Percentiles rank a stretch among this genome's conserved stretches.
phyloP scores from a whole-genome alignment of 23 tunicate genomes.

The Oikopleura albicans region DNA sequence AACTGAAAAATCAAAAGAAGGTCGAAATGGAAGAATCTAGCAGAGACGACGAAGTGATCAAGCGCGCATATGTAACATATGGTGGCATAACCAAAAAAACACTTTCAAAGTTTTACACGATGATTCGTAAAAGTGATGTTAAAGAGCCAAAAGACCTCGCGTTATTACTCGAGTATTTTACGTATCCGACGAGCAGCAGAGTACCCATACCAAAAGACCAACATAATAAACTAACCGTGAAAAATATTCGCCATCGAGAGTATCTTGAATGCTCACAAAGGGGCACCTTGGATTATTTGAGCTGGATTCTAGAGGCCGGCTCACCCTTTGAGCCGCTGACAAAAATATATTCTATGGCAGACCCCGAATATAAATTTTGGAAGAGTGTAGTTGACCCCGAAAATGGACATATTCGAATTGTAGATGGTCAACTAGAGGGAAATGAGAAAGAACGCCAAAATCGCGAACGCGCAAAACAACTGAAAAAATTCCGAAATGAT shows the following conservation, averaged over 20 bases:
- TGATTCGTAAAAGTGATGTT: neutral
- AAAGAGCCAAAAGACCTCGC: neutral
- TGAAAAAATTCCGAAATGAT: neutral
- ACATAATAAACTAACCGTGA: neutral
- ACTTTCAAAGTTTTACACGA: neutral
- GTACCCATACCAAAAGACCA: neutral
- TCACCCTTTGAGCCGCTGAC: neutral
- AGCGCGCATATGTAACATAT: neutral
- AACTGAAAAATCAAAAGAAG: neutral
- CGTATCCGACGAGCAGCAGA: neutral
- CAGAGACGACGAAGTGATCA: neutral
- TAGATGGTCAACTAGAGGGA: neutral
- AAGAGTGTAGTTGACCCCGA: neutral
- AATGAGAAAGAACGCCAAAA: neutral
- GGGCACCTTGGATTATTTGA: neutral
- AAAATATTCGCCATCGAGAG: neutral
- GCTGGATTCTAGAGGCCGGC: neutral
- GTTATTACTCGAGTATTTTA: neutral
- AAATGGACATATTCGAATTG: neutral
- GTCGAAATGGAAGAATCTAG: conserved; percentile 2
- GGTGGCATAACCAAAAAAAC: neutral
- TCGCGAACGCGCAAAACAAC: neutral
- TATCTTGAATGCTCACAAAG: neutral
- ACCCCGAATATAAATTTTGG: conserved; percentile 12
- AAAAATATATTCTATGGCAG: neutral